Evolutionary conservation across 64 coral and sea anemone species (phyloP), one percentile per base, ranked within the genome.

Genomic region (Hydrozoanthus tunicans): DNA sequence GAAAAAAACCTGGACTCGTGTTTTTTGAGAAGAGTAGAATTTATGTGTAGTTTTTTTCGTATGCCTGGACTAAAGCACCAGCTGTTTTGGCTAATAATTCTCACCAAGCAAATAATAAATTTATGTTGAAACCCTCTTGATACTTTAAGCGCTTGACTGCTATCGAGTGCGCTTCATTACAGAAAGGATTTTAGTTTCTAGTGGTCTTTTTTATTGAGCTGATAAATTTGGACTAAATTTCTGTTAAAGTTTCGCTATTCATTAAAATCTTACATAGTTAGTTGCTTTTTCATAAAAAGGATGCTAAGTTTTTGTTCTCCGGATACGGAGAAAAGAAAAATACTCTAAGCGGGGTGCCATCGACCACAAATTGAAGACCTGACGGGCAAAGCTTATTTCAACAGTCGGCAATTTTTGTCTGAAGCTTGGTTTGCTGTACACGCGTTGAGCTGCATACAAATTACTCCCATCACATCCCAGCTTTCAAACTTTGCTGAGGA

Each of bases 31-130:
- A 73, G 9, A 88, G 69, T 70, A 10, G 68, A 88, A 69, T 73
- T 10, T 88, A 73, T 88, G 67, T 88, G 67, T 32, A 61, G 73
- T 88, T 69, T 32, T 73, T 88, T 69, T 88, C 68, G 73, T 60
- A 56, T 73, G 66, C 23, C 69, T n/a, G 54, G 52, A 72, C 20
- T 69, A 54, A 32, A 60, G 11, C 56, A 71, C 84, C 84, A 88
- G 84, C 84, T 88, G 84, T 73, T 74, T 61, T 58, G 68, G 54
- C 84, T 74, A 88, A 88, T 88, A 88, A 88, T 88, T 88, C 68
- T 88, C 84, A 72, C 84, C 84, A 88, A 88, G 84, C 84, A 88
- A 88, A 73, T 88, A 74, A 88, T 88, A 88, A 88, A 88, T 74
- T 88, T 56, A 88, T 88, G 68, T 60, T 88, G 68, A 74, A 88